These are phyloP conservation scores for Aleadryas rufinucha DNA, from an alignment of 2,113 vertebrate species.

Conservation along the genomic window DNA sequence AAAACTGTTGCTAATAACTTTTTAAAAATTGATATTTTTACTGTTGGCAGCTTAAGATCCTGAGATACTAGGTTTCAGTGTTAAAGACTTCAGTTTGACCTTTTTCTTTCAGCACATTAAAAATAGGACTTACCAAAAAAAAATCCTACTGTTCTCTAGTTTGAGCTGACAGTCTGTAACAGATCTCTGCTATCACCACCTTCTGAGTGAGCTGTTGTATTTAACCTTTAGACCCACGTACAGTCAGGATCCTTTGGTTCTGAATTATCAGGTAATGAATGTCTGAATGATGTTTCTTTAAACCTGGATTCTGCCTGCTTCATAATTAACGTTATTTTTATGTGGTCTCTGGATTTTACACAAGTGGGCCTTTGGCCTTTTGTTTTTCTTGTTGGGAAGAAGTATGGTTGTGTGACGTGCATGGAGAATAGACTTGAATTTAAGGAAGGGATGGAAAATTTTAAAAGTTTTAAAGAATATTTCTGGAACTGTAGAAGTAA, in stretches of 20 bases:
- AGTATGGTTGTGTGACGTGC: not conserved
- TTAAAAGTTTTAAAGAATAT: not conserved
- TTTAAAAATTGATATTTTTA: not conserved
- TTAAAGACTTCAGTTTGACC: not conserved
- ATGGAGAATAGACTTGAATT: not conserved
- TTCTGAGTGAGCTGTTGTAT: not conserved
- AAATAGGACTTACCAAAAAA: not conserved
- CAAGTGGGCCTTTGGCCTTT: not conserved
- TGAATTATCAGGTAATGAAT: not conserved
- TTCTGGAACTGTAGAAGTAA: not conserved
- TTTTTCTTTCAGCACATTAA: not conserved
- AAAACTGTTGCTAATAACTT: not conserved
- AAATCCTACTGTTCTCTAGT: not conserved
- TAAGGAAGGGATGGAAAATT: not conserved
- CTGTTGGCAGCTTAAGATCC: not conserved
- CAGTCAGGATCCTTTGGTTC: not conserved
- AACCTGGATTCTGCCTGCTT: not conserved
- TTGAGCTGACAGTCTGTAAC: not conserved
- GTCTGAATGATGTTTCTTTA: not conserved
- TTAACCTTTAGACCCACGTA: not conserved
- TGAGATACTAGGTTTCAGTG: not conserved
- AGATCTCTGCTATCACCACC: not conserved
- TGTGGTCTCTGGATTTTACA: not conserved
- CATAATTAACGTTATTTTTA: not conserved
- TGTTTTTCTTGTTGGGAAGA: not conserved